Evolutionary conservation across 2,113 vertebrate genomes (phyloP).

Genomic region (Mobula hypostoma): DNA sequence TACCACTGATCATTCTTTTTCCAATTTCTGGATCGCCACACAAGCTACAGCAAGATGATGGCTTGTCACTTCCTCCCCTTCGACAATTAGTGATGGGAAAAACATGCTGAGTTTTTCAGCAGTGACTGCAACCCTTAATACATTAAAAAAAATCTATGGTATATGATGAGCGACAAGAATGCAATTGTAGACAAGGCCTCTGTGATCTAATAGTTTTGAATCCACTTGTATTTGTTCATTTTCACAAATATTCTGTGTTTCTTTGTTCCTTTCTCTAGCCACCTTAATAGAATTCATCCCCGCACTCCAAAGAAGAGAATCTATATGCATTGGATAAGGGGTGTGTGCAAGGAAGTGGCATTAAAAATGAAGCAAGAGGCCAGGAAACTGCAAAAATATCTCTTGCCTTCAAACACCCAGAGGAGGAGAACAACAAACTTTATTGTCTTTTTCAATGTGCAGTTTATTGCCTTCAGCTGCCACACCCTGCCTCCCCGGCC

Average conservation of each 20-base stretch:
- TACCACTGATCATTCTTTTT: too few relatives aligned
- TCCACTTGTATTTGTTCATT: not conserved
- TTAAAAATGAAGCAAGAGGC: not conserved
- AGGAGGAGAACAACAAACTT: not conserved
- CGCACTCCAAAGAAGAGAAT: not conserved
- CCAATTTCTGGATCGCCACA: too few relatives aligned
- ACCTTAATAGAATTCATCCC: not conserved
- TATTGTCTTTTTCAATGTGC: not conserved
- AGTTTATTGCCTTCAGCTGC: too few relatives aligned
- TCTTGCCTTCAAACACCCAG: not conserved
- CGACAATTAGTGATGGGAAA: too few relatives aligned
- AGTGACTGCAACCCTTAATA: too few relatives aligned
- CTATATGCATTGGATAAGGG: not conserved
- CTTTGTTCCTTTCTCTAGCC: too few relatives aligned
- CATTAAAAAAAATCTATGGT: too few relatives aligned
- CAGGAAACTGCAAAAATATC: not conserved
- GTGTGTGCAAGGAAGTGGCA: too few relatives aligned
- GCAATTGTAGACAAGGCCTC: not conserved
- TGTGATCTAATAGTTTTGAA: not conserved
- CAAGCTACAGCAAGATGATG: too few relatives aligned
- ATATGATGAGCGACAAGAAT: not conserved
- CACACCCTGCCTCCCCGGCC: too few relatives aligned
- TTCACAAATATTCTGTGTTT: not conserved
- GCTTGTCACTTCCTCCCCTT: too few relatives aligned
- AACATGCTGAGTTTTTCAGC: too few relatives aligned